A percentile compares a stretch with the other conserved stretches of the same genome.
These are phyloP conservation scores for Limosa lapponica DNA, from an alignment of 2,797 vertebrate species.

Conservation along the genomic window DNA sequence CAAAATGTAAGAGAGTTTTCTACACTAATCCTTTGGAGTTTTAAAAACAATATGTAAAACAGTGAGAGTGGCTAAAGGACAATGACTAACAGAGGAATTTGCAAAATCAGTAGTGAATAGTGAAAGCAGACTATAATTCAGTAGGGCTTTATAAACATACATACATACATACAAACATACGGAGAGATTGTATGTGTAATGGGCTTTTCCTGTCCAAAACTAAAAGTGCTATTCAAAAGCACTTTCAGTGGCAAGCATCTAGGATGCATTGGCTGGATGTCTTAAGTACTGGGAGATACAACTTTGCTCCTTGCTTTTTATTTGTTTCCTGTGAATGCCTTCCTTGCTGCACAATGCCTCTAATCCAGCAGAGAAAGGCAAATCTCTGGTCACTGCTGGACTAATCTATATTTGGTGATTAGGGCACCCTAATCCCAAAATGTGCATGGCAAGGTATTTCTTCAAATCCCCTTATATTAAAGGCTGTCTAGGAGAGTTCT, in stretches of 20 bases:
- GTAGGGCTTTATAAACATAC: neutral
- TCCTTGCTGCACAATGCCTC: neutral
- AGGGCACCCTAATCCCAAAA: neutral
- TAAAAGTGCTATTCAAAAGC: neutral
- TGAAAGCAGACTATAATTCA: neutral
- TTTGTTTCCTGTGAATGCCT: neutral
- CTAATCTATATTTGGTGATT: neutral
- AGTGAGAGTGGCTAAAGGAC: neutral
- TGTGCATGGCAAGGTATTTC: neutral
- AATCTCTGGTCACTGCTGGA: neutral
- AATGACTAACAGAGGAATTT: neutral
- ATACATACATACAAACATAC: neutral
- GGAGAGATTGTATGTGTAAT: neutral
- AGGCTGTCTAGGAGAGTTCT: neutral
- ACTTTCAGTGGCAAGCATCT: neutral
- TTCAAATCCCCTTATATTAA: neutral
- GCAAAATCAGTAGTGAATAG: neutral
- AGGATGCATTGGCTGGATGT: neutral
- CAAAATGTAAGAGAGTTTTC: neutral
- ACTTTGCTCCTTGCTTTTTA: neutral
- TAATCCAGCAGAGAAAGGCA: neutral
- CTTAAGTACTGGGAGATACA: neutral
- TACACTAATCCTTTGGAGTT: neutral
- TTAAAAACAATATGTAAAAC: neutral
- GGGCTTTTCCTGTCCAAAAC: neutral